phyloP scores from a whole-genome alignment of 2,113 vertebrate genomes.

The Aspiorhynchus laticeps region DNA sequence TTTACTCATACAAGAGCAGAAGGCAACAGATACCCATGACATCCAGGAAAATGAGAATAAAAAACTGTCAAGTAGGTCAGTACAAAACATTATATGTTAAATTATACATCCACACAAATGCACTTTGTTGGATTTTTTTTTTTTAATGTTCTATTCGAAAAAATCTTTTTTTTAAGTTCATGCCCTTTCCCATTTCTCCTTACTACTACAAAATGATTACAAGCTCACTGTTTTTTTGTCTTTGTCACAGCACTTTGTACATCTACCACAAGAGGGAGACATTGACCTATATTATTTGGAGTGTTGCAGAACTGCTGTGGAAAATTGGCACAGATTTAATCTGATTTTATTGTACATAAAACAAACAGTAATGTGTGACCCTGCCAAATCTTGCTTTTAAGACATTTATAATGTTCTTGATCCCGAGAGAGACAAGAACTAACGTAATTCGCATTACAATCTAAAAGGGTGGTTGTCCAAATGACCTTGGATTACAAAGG shows the following conservation, averaged over 20 bases:
- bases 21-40: not conserved
- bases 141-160: not conserved
- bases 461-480: not conserved
- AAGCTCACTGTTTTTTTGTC: not conserved
- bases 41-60: not conserved
- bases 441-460: not conserved
- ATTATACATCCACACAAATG: not conserved
- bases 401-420: conserved; percentile 8
- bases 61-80: not conserved
- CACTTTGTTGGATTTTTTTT: not conserved
- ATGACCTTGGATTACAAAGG: not conserved
- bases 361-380: not conserved
- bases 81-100: not conserved
- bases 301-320: not conserved
- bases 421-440: not conserved
- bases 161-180: not conserved
- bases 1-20: not conserved
- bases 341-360: not conserved
- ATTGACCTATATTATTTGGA: not conserved
- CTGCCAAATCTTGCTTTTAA: not conserved
- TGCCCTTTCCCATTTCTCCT: not conserved
- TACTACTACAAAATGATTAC: not conserved
- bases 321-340: not conserved
- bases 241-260: not conserved
- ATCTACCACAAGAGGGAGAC: conserved; percentile 44